Conservation (phyloP, 2,797 vertebrate genomes). For the Enteromius paludinosus region DNA sequence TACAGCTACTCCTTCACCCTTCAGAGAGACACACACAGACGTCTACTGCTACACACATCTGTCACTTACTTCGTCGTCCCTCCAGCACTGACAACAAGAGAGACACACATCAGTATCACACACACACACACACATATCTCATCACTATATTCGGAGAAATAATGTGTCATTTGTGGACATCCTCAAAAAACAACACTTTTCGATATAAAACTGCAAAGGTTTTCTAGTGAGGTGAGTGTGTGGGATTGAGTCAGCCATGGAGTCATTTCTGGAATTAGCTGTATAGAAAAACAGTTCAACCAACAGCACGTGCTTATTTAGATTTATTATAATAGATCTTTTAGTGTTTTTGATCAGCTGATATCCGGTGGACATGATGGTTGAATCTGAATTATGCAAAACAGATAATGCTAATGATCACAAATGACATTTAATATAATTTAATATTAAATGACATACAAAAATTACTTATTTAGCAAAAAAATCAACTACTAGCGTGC, state of each 20-base stretch:
- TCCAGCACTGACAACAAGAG: conserved; percentile 66
- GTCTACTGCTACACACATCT: conserved; percentile 26
- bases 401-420: neutral
- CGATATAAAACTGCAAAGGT: too few relatives aligned
- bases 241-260: neutral
- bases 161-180: neutral
- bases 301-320: neutral
- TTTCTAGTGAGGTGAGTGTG: neutral
- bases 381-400: neutral
- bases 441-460: too few relatives aligned
- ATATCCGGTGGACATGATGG: neutral
- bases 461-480: too few relatives aligned
- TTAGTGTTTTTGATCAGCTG: neutral
- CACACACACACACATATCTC: neutral
- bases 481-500: neutral
- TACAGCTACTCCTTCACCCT: neutral
- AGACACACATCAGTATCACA: conserved; percentile 7
- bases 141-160: neutral
- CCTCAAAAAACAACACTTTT: neutral
- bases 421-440: neutral
- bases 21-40: neutral
- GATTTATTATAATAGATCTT: neutral
- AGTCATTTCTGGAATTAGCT: neutral
- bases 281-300: neutral
- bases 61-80: conserved; percentile 65